A percentile compares a stretch with the other conserved stretches of the same genome.
These are phyloP conservation scores for Cydia pomonella DNA, from an alignment of 1,140 invertebrate species.

Conservation along the genomic window DNA sequence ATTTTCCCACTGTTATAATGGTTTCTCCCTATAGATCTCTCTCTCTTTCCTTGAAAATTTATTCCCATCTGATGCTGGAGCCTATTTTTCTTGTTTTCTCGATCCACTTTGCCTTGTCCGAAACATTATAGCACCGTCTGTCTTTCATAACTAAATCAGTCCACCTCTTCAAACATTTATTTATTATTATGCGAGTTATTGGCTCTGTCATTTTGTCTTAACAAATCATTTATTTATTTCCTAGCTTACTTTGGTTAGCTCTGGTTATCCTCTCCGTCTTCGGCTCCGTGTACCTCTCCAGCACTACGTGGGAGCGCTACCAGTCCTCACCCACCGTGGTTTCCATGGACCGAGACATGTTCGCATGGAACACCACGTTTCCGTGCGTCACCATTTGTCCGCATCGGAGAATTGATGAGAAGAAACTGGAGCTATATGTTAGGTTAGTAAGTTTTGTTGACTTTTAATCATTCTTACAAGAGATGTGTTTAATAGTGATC, in stretches of 20 bases:
- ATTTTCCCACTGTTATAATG: too few relatives aligned
- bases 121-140: too few relatives aligned
- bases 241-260: constrained; percentile 65
- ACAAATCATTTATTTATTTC: neutral
- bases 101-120: too few relatives aligned
- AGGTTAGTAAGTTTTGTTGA: constrained; percentile 62
- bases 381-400: constrained; percentile 82
- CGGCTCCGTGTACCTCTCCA: constrained; percentile 77
- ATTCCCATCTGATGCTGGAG: too few relatives aligned
- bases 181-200: too few relatives aligned
- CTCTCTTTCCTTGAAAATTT: too few relatives aligned
- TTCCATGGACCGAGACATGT: constrained; percentile 87
- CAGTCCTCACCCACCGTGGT: constrained; percentile 86
- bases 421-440: constrained; percentile 76
- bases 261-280: constrained; percentile 62
- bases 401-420: constrained; percentile 75
- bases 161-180: too few relatives aligned
- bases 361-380: constrained; percentile 86
- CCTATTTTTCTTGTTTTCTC: too few relatives aligned
- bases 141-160: too few relatives aligned
- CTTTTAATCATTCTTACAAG: too few relatives aligned
- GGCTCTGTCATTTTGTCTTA: neutral
- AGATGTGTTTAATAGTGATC: too few relatives aligned
- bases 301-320: constrained; percentile 83
- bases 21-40: too few relatives aligned